A percentile compares a stretch with the other conserved stretches of the same genome.
Conservation (phyloP, 2,113 vertebrate species). For the Spea bombifrons region DNA sequence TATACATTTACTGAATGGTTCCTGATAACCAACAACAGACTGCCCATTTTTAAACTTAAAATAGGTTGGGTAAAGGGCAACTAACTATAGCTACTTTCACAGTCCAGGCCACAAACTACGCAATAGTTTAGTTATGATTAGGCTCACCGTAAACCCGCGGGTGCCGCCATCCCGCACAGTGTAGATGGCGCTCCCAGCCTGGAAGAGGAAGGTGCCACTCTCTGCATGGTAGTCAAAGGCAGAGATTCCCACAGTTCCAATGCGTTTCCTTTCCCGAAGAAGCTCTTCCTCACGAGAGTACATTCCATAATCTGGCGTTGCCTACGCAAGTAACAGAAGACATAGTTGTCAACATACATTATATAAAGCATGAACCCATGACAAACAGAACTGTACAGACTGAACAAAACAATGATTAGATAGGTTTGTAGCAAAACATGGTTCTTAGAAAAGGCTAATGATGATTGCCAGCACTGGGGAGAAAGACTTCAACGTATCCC, state of each 20-base stretch:
- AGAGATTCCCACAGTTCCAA: constrained; percentile 73
- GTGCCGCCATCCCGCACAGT: constrained; percentile 73
- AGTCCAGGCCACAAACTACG: too few relatives aligned
- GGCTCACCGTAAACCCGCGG: constrained; percentile 75
- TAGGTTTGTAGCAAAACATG: too few relatives aligned
- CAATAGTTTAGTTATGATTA: not conserved
- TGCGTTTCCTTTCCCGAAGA: constrained; percentile 74
- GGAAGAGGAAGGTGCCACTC: constrained; percentile 76
- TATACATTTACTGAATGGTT: too few relatives aligned
- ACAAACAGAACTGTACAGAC: not conserved
- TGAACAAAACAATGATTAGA: not conserved
- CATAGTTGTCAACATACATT: constrained; percentile 6
- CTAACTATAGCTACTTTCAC: too few relatives aligned
- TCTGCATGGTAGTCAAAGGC: constrained; percentile 74
- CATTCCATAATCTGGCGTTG: constrained; percentile 77
- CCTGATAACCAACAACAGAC: too few relatives aligned
- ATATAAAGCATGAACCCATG: not conserved
- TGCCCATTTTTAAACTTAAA: too few relatives aligned
- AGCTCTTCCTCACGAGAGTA: constrained; percentile 78
- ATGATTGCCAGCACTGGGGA: too few relatives aligned
- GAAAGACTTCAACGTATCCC: too few relatives aligned
- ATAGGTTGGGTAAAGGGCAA: too few relatives aligned
- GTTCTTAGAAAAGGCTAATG: too few relatives aligned
- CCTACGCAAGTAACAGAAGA: constrained; percentile 55
- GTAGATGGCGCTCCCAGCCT: constrained; percentile 71